These are phyloP conservation scores for Serranus cabrilla DNA, from an alignment of 2,797 vertebrate genomes.

Conservation along the genomic window DNA sequence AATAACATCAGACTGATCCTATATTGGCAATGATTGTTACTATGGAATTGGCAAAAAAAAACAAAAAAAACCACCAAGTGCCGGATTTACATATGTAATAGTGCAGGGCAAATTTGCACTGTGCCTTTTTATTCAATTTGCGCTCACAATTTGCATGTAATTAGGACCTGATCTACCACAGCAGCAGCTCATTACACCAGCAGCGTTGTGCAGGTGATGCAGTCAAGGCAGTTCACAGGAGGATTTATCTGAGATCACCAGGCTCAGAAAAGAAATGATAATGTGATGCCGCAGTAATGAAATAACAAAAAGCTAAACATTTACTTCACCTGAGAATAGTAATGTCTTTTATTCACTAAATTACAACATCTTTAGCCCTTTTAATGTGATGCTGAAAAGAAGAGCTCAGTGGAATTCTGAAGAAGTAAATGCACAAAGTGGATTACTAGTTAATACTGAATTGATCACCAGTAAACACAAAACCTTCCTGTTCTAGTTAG, in stretches of 20 bases:
- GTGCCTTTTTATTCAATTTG: background rate
- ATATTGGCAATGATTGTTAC: background rate
- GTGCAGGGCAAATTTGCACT: background rate
- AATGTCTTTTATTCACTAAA: background rate
- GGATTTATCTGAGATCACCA: background rate
- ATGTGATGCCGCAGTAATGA: background rate
- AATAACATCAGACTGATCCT: background rate
- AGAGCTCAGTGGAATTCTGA: background rate
- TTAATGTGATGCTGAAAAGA: background rate
- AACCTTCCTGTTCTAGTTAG: background rate
- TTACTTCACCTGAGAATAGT: background rate
- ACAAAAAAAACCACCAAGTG: background rate
- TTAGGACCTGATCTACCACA: conserved; percentile 17
- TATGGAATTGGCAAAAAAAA: background rate
- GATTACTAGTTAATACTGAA: background rate
- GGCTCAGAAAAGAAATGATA: background rate
- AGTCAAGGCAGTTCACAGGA: background rate
- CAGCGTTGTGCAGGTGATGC: background rate
- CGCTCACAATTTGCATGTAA: conserved; percentile 24
- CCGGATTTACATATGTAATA: conserved; percentile 11
- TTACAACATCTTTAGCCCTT: background rate
- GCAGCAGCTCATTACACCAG: conserved; percentile 13
- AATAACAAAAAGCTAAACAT: background rate
- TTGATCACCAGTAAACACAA: background rate
- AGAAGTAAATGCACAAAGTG: background rate